phyloP scores from a whole-genome alignment of 2,888 invertebrate genomes.

The Masnerella sp. region DNA sequence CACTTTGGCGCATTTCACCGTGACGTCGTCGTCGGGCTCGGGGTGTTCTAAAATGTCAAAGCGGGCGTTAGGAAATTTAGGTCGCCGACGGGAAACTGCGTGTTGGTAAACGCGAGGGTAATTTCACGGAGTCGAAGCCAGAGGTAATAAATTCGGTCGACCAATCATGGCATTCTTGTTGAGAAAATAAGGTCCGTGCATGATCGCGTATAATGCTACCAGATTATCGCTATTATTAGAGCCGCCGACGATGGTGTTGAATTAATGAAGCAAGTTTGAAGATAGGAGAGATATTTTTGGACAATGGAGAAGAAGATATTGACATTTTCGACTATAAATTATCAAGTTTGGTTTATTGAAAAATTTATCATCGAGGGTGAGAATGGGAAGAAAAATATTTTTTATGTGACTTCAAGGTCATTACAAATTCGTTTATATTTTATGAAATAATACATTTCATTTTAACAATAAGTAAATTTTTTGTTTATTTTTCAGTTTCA shows the following conservation, averaged over 20 bases:
- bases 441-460: no score
- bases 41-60: constrained; percentile 31
- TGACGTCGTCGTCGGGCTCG: constrained; percentile 15
- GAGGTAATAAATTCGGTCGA: constrained; percentile 26
- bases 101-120: constrained; percentile 17
- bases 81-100: constrained; percentile 30
- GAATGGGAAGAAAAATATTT: no score
- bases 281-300: constrained; percentile 6
- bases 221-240: constrained; percentile 36
- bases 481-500: no score
- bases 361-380: no score
- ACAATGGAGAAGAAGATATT: constrained; percentile 4
- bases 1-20: constrained; percentile 22
- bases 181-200: constrained; percentile 31
- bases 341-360: no score
- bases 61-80: constrained; percentile 16
- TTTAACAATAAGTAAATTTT: no score
- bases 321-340: no score
- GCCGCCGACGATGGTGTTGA: constrained; percentile 7
- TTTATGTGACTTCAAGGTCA: no score
- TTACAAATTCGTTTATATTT: no score
- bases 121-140: constrained; percentile 11
- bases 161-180: constrained; percentile 24
- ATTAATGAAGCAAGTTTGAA: constrained; percentile 24
- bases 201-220: constrained; percentile 29